These are phyloP conservation scores for Agapornis roseicollis DNA, from an alignment of 2,113 vertebrate genomes.

Conservation along the genomic window DNA sequence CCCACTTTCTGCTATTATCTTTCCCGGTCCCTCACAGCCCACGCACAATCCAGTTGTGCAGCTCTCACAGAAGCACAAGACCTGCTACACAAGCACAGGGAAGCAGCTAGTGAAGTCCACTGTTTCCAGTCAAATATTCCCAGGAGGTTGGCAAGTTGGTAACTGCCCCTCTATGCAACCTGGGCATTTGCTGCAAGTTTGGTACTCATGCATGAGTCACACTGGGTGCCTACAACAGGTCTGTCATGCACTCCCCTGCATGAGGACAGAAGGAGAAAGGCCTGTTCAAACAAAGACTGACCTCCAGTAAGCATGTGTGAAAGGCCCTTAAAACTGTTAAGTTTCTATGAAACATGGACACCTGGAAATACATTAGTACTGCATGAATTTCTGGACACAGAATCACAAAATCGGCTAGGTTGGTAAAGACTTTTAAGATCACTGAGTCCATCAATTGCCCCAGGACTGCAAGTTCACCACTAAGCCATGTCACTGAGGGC, in stretches of 20 bases:
- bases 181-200: neutral
- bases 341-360: neutral
- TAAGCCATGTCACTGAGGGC: neutral
- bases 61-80: neutral
- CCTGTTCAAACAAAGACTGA: neutral
- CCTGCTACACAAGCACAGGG: neutral
- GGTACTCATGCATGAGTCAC: neutral
- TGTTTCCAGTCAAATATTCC: accelerated
- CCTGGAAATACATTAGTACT: neutral
- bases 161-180: neutral
- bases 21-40: neutral
- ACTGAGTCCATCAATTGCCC: neutral
- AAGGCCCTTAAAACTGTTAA: neutral
- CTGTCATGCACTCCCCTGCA: accelerated
- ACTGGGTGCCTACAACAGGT: neutral
- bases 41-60: neutral
- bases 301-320: accelerated
- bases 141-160: neutral
- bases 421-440: neutral
- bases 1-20: neutral
- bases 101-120: accelerated
- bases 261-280: neutral
- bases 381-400: neutral
- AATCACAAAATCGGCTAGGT: neutral
- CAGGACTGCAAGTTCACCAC: neutral